Evolutionary conservation across 2,797 vertebrate genomes (phyloP).

Genomic region (Momotus momota): DNA sequence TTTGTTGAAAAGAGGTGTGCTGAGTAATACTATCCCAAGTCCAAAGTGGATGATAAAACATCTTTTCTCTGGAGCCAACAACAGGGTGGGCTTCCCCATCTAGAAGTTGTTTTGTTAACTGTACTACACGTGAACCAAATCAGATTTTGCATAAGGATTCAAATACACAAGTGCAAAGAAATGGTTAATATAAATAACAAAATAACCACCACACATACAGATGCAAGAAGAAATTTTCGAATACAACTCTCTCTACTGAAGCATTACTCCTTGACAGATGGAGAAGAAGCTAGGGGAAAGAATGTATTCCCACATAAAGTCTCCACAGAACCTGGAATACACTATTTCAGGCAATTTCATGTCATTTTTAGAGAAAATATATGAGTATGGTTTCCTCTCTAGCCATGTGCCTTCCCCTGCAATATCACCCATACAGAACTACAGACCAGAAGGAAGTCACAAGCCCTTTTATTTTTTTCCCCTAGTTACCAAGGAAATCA

Average conservation of each 20-base stretch:
- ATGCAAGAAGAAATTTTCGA: not conserved
- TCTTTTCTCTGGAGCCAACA: not conserved
- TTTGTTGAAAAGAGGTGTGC: not conserved
- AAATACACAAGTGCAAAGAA: not conserved
- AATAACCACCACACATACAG: accelerated
- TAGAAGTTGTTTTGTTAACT: not conserved
- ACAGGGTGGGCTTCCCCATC: not conserved
- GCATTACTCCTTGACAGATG: not conserved
- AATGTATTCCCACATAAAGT: not conserved
- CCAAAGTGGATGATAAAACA: not conserved
- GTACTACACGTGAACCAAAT: not conserved
- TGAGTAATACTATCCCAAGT: not conserved
- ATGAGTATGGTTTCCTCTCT: not conserved
- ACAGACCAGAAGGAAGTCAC: not conserved
- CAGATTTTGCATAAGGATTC: not conserved
- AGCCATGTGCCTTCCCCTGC: not conserved
- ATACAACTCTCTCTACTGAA: not conserved
- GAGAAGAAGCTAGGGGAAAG: not conserved
- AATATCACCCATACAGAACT: not conserved
- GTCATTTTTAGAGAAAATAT: not conserved
- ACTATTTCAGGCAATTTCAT: not conserved
- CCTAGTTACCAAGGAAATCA: not conserved
- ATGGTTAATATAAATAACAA: not conserved
- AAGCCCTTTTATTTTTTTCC: not conserved
- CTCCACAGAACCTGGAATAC: not conserved